Evolutionary conservation across 1,140 invertebrate species (phyloP).

Genomic region (Brachionus calyciflorus): DNA sequence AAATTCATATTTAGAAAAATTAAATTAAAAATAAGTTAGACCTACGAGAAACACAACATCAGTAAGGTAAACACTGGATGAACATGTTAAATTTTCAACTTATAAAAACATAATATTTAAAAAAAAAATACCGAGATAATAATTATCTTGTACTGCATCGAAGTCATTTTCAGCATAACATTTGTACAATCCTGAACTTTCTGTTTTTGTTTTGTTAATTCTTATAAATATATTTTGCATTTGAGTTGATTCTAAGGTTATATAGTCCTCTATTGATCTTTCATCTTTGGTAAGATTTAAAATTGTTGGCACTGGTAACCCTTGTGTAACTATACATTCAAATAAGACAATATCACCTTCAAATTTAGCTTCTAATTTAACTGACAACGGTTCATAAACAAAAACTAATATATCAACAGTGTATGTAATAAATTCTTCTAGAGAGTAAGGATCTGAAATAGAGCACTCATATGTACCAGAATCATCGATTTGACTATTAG

Average conservation of each 20-base stretch:
- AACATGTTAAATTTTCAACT: too few relatives aligned
- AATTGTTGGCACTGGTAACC: background rate
- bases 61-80: too few relatives aligned
- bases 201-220: background rate
- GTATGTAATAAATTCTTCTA: background rate
- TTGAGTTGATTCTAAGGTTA: background rate
- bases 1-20: too few relatives aligned
- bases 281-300: background rate
- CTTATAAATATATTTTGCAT: background rate
- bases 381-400: background rate
- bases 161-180: conserved; percentile 5
- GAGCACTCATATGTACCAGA: background rate
- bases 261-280: background rate
- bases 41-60: too few relatives aligned
- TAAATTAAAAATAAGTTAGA: too few relatives aligned
- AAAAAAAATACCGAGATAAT: background rate
- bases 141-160: background rate
- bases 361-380: background rate
- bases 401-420: background rate
- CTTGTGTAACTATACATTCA: background rate
- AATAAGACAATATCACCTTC: background rate
- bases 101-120: too few relatives aligned
- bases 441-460: background rate
- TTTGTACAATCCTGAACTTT: background rate
- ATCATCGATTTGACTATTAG: background rate